These are phyloP conservation scores for Vicugna pacos DNA, from an alignment of 2,113 vertebrate genomes.

Conservation along the genomic window DNA sequence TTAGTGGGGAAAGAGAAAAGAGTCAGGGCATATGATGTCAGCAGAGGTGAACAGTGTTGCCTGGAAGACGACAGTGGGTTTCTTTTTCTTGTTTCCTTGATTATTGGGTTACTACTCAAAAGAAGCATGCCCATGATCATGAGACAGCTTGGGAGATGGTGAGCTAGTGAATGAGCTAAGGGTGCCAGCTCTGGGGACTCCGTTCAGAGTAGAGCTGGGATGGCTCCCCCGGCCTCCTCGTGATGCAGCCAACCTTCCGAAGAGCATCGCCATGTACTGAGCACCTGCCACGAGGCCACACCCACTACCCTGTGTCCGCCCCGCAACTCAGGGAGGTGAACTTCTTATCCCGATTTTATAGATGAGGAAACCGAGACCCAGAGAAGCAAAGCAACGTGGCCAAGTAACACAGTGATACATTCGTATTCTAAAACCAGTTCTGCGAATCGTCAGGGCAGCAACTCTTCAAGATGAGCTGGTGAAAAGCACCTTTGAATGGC, in stretches of 20 bases:
- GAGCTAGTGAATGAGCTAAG: neutral
- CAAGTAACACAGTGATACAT: neutral
- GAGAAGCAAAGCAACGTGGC: neutral
- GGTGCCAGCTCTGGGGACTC: neutral
- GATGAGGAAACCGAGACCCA: neutral
- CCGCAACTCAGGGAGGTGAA: neutral
- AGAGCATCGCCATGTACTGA: rapidly evolving
- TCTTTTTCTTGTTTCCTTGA: neutral
- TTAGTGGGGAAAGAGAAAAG: neutral
- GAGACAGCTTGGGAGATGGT: neutral
- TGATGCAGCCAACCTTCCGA: neutral
- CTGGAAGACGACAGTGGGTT: neutral
- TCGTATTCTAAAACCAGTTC: neutral
- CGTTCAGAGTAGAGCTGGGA: neutral
- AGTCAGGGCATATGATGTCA: neutral
- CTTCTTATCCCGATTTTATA: neutral
- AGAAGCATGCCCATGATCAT: neutral
- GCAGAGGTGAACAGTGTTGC: neutral
- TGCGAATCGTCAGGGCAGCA: neutral
- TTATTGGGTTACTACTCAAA: neutral
- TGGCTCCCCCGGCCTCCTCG: neutral
- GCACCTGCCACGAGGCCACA: neutral
- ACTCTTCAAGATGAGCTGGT: neutral
- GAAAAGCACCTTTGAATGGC: neutral
- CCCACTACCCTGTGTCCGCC: neutral